Evolutionary conservation across 2,113 vertebrate genomes (phyloP).

Genomic region (Brevimyrus niger): DNA sequence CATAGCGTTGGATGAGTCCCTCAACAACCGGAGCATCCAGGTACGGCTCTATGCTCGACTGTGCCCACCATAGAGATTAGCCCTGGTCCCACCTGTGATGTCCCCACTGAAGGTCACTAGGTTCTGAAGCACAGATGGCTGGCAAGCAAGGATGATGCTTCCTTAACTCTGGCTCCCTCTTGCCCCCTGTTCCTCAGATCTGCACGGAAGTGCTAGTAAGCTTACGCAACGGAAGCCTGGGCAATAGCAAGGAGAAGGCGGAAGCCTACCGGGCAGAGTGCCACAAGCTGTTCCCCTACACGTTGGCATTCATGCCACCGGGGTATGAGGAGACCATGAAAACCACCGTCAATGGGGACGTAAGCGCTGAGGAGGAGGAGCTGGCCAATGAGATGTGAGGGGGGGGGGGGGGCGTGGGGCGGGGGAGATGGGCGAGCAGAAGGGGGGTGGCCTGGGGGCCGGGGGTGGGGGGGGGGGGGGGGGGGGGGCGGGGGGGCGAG

Average conservation of each 20-base stretch:
- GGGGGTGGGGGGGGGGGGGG: slow-evolving; percentile 49
- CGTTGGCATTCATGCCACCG: slow-evolving; percentile 93
- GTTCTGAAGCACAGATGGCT: neutral
- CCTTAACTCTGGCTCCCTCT: neutral
- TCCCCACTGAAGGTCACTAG: neutral
- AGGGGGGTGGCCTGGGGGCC: too few species aligned
- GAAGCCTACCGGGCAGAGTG: slow-evolving; percentile 84
- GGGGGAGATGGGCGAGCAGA: slow-evolving; percentile 8
- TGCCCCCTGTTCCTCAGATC: slow-evolving; percentile 57
- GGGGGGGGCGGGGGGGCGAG: slow-evolving; percentile 33
- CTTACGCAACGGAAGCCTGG: slow-evolving; percentile 75
- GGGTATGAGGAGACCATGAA: slow-evolving; percentile 93
- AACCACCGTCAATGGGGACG: slow-evolving; percentile 89
- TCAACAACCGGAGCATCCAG: slow-evolving; percentile 81
- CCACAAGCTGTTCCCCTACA: slow-evolving; percentile 92
- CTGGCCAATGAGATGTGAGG: slow-evolving; percentile 86
- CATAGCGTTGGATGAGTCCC: slow-evolving; percentile 79
- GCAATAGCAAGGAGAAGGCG: slow-evolving; percentile 75
- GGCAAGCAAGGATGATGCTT: neutral
- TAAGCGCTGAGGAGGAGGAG: slow-evolving; percentile 80
- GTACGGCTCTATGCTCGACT: slow-evolving; percentile 47
- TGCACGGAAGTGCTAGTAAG: slow-evolving; percentile 87
- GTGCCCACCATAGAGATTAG: neutral
- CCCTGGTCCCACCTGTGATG: neutral
- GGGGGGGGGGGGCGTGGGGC: slow-evolving; percentile 38